phyloP scores from a whole-genome alignment of 2,888 invertebrate species.

The Philhelius pedissequus region DNA sequence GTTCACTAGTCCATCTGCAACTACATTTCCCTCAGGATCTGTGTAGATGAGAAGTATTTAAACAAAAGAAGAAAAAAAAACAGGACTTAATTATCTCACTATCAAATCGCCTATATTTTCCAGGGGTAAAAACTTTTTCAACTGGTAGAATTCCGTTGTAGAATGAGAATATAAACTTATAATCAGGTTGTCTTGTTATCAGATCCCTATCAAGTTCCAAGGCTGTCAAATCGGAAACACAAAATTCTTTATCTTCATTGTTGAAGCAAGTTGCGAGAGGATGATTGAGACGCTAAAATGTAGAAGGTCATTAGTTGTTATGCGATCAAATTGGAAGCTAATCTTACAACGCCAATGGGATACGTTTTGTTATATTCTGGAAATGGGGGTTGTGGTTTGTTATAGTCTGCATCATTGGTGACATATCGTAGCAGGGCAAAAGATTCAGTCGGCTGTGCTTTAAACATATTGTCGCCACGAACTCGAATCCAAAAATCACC shows the following conservation, averaged over 20 bases:
- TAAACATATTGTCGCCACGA: slow-evolving; percentile 69
- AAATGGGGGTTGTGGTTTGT: slow-evolving; percentile 33
- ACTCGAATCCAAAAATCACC: slow-evolving; percentile 72
- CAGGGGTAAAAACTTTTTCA: slow-evolving; percentile 63
- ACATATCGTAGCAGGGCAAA: slow-evolving; percentile 71
- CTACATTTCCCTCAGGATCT: slow-evolving; percentile 69
- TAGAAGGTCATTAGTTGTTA: too few species aligned
- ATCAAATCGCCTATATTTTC: slow-evolving; percentile 70
- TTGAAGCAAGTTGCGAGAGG: slow-evolving; percentile 69
- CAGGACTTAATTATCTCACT: slow-evolving; percentile 66
- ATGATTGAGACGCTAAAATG: slow-evolving; percentile 69
- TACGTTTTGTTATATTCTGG: slow-evolving; percentile 52
- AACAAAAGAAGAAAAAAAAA: too few species aligned
- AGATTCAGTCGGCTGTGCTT: slow-evolving; percentile 65
- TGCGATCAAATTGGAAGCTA: background rate
- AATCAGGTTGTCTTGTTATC: slow-evolving; percentile 63
- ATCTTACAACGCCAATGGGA: background rate
- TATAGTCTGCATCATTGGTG: background rate
- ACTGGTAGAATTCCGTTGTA: slow-evolving; percentile 67
- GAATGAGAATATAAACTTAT: slow-evolving; percentile 70
- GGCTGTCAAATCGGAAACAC: slow-evolving; percentile 65
- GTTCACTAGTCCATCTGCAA: slow-evolving; percentile 81
- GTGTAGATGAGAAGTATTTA: background rate
- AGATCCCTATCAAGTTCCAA: slow-evolving; percentile 58
- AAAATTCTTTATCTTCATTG: slow-evolving; percentile 45